phyloP scores from a whole-genome alignment of 2,113 vertebrate species.

The Oplegnathus fasciatus region DNA sequence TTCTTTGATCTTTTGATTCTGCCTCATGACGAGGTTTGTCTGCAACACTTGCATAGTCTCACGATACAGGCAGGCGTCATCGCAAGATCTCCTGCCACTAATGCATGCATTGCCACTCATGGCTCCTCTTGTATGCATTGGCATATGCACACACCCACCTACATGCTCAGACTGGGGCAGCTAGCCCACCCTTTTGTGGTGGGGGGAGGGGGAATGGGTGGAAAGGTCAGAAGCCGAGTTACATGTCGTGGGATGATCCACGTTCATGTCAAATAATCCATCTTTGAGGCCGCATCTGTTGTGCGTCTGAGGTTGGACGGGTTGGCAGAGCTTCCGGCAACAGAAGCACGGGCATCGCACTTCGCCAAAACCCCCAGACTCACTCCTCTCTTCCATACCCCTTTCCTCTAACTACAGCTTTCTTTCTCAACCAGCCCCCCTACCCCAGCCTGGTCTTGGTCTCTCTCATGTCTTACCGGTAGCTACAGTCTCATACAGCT shows the following conservation, averaged over 20 bases:
- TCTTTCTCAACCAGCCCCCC: not conserved
- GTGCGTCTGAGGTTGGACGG: constrained; percentile 70
- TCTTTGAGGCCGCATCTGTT: constrained; percentile 81
- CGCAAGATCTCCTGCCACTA: not conserved
- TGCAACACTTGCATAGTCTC: not conserved
- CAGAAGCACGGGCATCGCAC: not conserved
- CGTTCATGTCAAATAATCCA: constrained; percentile 83
- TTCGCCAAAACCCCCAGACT: not conserved
- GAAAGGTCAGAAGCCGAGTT: constrained; percentile 81
- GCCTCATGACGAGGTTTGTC: not conserved
- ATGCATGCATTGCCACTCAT: constrained; percentile 39
- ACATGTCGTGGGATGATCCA: constrained; percentile 83
- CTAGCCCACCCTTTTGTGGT: constrained; percentile 65
- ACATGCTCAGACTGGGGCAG: constrained; percentile 66
- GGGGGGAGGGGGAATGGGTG: constrained; percentile 60
- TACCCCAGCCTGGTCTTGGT: not conserved
- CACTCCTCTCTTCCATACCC: not conserved
- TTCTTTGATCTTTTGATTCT: constrained; percentile 8
- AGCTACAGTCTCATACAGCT: constrained; percentile 14
- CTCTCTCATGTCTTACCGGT: not conserved
- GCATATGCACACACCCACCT: constrained; percentile 62
- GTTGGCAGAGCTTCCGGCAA: constrained; percentile 36
- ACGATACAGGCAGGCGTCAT: not conserved
- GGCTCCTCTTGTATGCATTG: constrained; percentile 44
- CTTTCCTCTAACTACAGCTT: not conserved